Conservation (phyloP, 1,140 invertebrate genomes). For the Danaus plexippus region DNA sequence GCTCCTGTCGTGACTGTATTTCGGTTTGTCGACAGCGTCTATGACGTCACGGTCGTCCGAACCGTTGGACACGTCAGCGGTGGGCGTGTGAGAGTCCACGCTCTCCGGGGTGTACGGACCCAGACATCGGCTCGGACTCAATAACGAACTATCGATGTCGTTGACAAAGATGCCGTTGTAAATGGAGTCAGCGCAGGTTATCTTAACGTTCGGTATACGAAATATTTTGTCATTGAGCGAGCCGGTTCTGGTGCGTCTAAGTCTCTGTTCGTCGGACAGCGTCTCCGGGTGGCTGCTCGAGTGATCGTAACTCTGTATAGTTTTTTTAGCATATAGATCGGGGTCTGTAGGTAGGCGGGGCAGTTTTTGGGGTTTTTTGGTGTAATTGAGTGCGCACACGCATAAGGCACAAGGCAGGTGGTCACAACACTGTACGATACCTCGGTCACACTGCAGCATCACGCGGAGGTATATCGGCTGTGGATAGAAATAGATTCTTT, state of each 20-base stretch:
- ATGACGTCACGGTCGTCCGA: slow-evolving; percentile 38
- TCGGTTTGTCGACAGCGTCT: slow-evolving; percentile 20
- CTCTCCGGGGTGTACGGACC: slow-evolving; percentile 86
- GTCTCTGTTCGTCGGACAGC: slow-evolving; percentile 43
- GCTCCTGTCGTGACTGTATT: slow-evolving; percentile 53
- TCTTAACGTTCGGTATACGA: slow-evolving; percentile 67
- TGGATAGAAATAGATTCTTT: slow-evolving; percentile 43
- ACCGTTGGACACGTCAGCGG: slow-evolving; percentile 62
- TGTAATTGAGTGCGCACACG: slow-evolving; percentile 35
- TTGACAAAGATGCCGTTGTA: slow-evolving; percentile 70
- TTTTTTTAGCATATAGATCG: slow-evolving; percentile 55
- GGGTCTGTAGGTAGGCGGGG: slow-evolving; percentile 48
- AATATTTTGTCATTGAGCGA: slow-evolving; percentile 51
- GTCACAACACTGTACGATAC: slow-evolving; percentile 81
- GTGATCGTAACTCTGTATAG: slow-evolving; percentile 15
- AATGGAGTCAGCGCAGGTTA: slow-evolving; percentile 67
- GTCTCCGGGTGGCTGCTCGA: slow-evolving; percentile 32
- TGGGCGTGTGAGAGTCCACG: slow-evolving; percentile 81
- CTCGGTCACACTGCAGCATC: slow-evolving; percentile 80
- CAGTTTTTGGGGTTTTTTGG: slow-evolving; percentile 45
- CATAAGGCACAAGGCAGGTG: slow-evolving; percentile 41
- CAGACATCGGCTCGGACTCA: slow-evolving; percentile 60
- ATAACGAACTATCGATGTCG: slow-evolving; percentile 69
- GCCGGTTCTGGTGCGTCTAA: slow-evolving; percentile 45
- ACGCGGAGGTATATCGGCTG: slow-evolving; percentile 88